A percentile compares a stretch with the other conserved stretches of the same genome.
Evolutionary conservation across 2,797 vertebrate species (phyloP).

Genomic region (Muscicapa comitata): DNA sequence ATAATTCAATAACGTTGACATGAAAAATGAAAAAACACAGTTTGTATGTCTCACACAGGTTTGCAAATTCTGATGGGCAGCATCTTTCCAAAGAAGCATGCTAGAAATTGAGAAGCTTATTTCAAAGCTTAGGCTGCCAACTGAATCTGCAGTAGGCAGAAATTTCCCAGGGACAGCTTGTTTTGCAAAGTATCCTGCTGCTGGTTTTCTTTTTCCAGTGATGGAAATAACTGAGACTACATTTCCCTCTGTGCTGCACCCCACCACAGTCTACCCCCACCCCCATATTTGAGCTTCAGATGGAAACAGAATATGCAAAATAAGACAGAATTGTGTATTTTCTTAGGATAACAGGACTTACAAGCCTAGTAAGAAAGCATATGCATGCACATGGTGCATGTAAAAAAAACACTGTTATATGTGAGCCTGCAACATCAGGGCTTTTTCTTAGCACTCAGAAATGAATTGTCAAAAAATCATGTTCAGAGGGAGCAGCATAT

Average conservation of each 20-base stretch:
- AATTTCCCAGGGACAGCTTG: conserved; percentile 34
- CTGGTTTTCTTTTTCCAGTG: background rate
- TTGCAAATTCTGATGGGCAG: background rate
- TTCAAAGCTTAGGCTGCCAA: conserved; percentile 3
- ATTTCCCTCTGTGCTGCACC: background rate
- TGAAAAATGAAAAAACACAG: background rate
- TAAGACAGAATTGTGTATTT: background rate
- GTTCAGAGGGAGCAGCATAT: background rate
- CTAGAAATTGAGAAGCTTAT: background rate
- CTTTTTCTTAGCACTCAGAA: background rate
- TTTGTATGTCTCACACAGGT: background rate
- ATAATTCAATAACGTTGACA: background rate
- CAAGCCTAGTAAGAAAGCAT: background rate
- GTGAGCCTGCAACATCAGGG: background rate
- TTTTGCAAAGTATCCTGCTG: background rate
- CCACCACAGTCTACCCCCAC: rapidly evolving
- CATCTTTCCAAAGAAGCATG: background rate
- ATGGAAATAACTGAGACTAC: background rate
- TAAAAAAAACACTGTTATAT: background rate
- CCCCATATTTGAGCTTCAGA: background rate
- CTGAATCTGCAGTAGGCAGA: background rate
- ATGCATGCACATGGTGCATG: background rate
- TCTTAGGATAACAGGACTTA: background rate
- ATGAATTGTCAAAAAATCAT: background rate
- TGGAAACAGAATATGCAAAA: background rate